These are phyloP conservation scores for Brassicogethes aeneus DNA, from an alignment of 2,888 invertebrate genomes.

Conservation along the genomic window DNA sequence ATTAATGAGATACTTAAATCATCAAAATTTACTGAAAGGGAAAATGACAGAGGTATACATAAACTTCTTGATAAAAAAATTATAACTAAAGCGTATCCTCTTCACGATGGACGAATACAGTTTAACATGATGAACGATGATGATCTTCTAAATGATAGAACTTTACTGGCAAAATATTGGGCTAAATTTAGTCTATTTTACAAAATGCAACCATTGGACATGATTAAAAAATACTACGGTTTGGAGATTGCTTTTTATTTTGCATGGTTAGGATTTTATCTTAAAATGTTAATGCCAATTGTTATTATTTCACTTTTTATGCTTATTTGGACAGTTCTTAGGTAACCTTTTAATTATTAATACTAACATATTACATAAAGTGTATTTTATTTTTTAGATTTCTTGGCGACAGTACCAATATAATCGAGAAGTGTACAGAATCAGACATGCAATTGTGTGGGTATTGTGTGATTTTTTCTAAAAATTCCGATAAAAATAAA, in stretches of 20 bases:
- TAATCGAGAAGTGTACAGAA: background rate
- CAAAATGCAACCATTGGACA: background rate
- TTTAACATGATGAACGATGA: background rate
- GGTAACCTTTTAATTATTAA: background rate
- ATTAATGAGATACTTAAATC: background rate
- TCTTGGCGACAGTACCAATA: background rate
- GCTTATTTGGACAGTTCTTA: background rate
- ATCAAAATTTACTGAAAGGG: background rate
- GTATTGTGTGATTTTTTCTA: background rate
- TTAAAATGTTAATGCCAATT: background rate
- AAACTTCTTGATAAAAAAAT: background rate
- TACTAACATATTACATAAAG: background rate
- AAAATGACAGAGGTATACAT: background rate
- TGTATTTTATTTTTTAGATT: background rate
- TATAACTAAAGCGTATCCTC: background rate
- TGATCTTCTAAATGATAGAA: background rate
- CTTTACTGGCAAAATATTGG: background rate
- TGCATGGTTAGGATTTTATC: background rate
- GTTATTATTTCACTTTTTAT: background rate
- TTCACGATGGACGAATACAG: background rate
- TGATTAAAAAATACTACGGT: constrained; percentile 1
- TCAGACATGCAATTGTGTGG: background rate
- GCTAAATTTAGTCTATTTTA: background rate
- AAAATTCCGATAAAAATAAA: background rate
- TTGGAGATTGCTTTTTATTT: constrained; percentile 1